Evolutionary conservation across 2,888 invertebrate species (phyloP).

Genomic region (Spodoptera littoralis): DNA sequence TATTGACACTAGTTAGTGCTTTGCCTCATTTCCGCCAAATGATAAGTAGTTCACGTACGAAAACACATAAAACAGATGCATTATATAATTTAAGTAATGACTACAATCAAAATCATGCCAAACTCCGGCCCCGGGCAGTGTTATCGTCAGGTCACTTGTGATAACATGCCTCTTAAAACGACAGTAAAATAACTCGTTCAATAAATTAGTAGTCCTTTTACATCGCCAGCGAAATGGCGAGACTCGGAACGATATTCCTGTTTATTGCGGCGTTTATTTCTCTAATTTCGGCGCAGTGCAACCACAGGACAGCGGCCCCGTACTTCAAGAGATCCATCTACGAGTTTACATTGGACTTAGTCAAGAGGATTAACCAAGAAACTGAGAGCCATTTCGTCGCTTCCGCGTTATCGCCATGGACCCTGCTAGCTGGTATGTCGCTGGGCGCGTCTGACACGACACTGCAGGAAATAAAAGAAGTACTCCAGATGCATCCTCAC

Average conservation of each 20-base stretch:
- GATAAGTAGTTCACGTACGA: neutral
- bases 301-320: slow-evolving; percentile 52
- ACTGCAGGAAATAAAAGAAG: slow-evolving; percentile 66
- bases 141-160: slow-evolving; percentile 62
- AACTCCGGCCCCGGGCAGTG: slow-evolving; percentile 43
- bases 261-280: slow-evolving; percentile 51
- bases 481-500: slow-evolving; percentile 68
- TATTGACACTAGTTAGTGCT: neutral
- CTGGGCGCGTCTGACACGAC: slow-evolving; percentile 74
- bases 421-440: slow-evolving; percentile 71
- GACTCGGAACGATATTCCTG: slow-evolving; percentile 53
- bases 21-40: too few species aligned
- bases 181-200: slow-evolving; percentile 49
- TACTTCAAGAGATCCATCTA: slow-evolving; percentile 66
- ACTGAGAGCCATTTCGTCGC: slow-evolving; percentile 78
- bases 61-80: slow-evolving; percentile 13
- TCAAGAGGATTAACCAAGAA: slow-evolving; percentile 67
- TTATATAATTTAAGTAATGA: slow-evolving; percentile 38
- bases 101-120: slow-evolving; percentile 54
- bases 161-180: slow-evolving; percentile 54
- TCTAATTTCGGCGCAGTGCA: slow-evolving; percentile 64
- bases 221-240: slow-evolving; percentile 62
- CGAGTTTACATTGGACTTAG: slow-evolving; percentile 68
- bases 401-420: slow-evolving; percentile 78
- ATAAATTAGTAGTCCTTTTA: slow-evolving; percentile 53